These are phyloP conservation scores for Tipula lateralis DNA, from an alignment of 2,888 invertebrate species.

Conservation along the genomic window DNA sequence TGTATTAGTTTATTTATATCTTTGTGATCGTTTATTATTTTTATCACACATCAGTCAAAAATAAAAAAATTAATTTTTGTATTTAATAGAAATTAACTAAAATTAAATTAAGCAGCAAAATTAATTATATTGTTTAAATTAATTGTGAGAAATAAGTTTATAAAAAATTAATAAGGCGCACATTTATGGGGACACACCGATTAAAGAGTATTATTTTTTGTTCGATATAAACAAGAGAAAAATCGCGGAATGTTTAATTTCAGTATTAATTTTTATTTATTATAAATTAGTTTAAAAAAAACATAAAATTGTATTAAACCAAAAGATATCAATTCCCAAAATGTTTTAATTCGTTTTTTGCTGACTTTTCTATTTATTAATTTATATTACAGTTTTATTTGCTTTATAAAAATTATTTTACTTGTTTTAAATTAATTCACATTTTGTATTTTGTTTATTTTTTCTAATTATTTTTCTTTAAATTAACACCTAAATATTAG, in stretches of 20 bases:
- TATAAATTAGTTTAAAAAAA: not conserved
- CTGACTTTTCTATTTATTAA: not conserved
- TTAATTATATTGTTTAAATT: not conserved
- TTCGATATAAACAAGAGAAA: not conserved
- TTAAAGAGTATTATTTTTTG: not conserved
- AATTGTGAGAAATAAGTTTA: not conserved
- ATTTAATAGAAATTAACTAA: not conserved
- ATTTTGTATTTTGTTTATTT: not conserved
- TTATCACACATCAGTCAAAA: conserved; percentile 6
- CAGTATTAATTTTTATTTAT: not conserved
- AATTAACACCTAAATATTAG: conserved; percentile 4
- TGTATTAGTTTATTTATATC: not conserved
- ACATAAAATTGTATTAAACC: not conserved
- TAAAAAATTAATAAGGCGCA: not conserved
- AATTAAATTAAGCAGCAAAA: not conserved
- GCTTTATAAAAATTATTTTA: not conserved
- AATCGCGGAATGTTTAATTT: not conserved
- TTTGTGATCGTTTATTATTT: not conserved
- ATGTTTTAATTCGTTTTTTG: not conserved
- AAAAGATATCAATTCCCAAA: not conserved
- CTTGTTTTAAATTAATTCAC: not conserved
- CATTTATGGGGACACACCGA: not conserved
- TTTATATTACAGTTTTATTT: not conserved
- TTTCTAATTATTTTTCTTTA: not conserved
- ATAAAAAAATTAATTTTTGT: not conserved